Evolutionary conservation across 2,888 invertebrate species (phyloP), one percentile per base, ranked within the genome.

Genomic region (Sphaerophoria taeniata): DNA sequence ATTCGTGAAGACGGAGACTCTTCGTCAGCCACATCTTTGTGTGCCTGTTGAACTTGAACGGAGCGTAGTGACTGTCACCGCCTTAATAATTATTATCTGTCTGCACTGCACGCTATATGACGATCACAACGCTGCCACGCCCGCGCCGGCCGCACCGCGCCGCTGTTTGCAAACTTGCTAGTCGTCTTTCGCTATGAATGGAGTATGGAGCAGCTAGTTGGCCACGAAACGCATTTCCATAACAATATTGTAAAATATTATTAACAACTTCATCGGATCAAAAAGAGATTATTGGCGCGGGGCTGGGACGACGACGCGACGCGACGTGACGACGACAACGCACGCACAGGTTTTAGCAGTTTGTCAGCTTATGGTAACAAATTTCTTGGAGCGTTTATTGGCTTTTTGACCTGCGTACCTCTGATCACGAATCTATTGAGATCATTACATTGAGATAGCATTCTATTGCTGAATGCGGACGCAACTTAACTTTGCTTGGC

Each of bases 211-310:
- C 39, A 60, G 7, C 31, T 31, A 14, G 53, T 43, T 39, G 56
- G 63, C 61, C 43, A 65, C 65, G 60, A 80, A 75, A 84, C 84
- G 80, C 80, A 84, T 76, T 80, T 84, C 75, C 84, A 84, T 84
- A 84, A 76, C 84, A 84, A 84, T 80, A 81, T 85, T 85, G 85
- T 85, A 76, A 81, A 85, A 85, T 85, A 85, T 85, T 85, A 85
- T 81, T 85, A 85, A 85, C 81, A 85, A 81, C 85, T 85, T 85
- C 85, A 85, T 85, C 73, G 85, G 85, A 85, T 85, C 85, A 85
- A 81, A 85, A 85, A 85, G 81, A 85, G 81, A 85, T 85, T 85
- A 85, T 73, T 70, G 77, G 75, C 24, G 55, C 33, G 74, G 65
- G 60, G 67, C 36, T 60, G 53, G n/a, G n/a, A n/a, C n/a, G n/a